These are phyloP conservation scores for Ooceraea biroi DNA, from an alignment of 1,140 invertebrate species.

Conservation along the genomic window DNA sequence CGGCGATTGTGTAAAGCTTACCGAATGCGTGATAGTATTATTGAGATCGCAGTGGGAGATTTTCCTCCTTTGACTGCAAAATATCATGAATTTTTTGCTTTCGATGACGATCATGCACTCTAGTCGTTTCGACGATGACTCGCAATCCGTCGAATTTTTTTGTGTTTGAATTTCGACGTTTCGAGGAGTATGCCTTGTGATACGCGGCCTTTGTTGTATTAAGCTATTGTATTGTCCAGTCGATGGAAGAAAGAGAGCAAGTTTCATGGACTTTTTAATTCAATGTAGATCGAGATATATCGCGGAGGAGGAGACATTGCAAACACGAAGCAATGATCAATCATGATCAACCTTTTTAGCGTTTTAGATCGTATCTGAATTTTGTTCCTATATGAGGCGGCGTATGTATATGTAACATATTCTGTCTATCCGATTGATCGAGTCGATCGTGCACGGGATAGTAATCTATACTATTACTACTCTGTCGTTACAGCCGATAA, in stretches of 20 bases:
- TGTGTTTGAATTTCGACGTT: slow-evolving; percentile 3
- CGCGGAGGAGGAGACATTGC: not conserved
- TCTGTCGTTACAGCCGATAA: not conserved
- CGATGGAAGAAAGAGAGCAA: not conserved
- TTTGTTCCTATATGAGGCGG: not conserved
- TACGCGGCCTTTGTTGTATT: slow-evolving; percentile 11
- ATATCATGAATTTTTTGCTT: not conserved
- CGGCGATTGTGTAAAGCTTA: not conserved
- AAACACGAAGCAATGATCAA: slow-evolving; percentile 9
- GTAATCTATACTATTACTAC: not conserved
- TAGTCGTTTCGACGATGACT: slow-evolving; percentile 40
- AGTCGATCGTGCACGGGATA: slow-evolving; percentile 4
- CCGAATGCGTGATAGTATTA: not conserved
- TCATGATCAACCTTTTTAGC: not conserved
- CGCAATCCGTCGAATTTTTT: slow-evolving; percentile 19
- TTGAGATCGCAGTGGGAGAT: not conserved
- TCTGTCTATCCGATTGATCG: not conserved
- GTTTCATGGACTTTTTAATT: not conserved
- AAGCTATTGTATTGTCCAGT: not conserved
- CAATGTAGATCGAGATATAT: not conserved
- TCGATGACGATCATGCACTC: slow-evolving; percentile 17
- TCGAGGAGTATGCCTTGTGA: slow-evolving; percentile 1
- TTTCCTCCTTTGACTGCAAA: slow-evolving; percentile 23
- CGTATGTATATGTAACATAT: not conserved
- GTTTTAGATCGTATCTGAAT: slow-evolving; percentile 1